phyloP scores from a whole-genome alignment of 1,140 invertebrate genomes.

The Brachionus plicatilis region DNA sequence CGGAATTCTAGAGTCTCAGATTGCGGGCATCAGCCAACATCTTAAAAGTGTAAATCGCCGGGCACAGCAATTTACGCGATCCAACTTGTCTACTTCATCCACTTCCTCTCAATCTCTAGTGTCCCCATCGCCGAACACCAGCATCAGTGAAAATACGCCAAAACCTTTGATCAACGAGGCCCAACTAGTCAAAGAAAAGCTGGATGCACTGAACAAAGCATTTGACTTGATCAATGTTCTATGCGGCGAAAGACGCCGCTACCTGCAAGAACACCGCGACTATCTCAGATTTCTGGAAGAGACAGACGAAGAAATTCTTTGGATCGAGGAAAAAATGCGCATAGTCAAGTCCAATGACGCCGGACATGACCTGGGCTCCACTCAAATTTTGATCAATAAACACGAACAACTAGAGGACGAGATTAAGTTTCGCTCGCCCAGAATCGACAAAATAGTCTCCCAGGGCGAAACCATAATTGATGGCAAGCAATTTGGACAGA shows the following conservation, averaged over 20 bases:
- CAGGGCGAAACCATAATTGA: conserved; percentile 72
- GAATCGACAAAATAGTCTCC: conserved; percentile 70
- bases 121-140: conserved; percentile 42
- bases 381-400: conserved; percentile 82
- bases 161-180: conserved; percentile 60
- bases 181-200: conserved; percentile 63
- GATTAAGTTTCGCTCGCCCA: conserved; percentile 73
- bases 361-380: conserved; percentile 82
- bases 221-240: conserved; percentile 64
- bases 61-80: conserved; percentile 43
- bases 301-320: conserved; percentile 94
- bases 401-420: conserved; percentile 87
- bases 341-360: conserved; percentile 74
- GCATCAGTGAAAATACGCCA: conserved; percentile 52
- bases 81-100: background rate
- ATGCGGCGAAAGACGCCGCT: conserved; percentile 69
- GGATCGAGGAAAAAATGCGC: conserved; percentile 99
- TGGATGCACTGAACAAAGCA: conserved; percentile 67
- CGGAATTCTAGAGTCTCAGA: conserved; percentile 78
- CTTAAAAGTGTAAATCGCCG: conserved; percentile 63
- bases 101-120: background rate
- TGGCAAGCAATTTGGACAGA: conserved; percentile 71
- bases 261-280: conserved; percentile 81
- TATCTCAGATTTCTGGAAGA: conserved; percentile 96
- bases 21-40: conserved; percentile 56